A percentile compares a stretch with the other conserved stretches of the same genome.
Conservation (phyloP, 2,113 vertebrate species). For the Lepus europaeus region DNA sequence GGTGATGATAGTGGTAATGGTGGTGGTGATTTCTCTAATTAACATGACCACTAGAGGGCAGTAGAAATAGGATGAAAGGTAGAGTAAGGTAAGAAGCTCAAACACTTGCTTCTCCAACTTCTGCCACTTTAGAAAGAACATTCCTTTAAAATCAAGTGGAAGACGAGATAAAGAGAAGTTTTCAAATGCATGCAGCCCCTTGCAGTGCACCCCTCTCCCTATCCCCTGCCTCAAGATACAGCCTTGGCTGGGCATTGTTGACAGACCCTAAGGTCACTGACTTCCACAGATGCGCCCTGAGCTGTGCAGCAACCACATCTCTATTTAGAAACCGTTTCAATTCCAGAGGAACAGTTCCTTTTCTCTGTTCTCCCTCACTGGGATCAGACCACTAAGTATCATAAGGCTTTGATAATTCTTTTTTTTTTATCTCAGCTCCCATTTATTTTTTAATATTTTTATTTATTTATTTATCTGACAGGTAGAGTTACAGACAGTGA, state of each 20-base stretch:
- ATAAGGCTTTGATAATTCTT: not conserved
- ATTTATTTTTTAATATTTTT: too few relatives aligned
- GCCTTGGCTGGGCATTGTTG: not conserved
- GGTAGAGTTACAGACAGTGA: too few relatives aligned
- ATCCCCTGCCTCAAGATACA: not conserved
- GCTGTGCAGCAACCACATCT: not conserved
- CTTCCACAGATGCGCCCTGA: conserved; percentile 22
- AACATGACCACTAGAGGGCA: conserved; percentile 28
- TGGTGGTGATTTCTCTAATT: not conserved
- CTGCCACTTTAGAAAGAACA: conserved; percentile 31
- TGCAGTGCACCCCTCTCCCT: not conserved
- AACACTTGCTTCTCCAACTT: not conserved
- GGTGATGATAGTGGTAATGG: too few relatives aligned
- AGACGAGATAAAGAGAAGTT: conserved; percentile 27
- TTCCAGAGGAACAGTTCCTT: conserved; percentile 25
- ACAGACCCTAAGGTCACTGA: not conserved
- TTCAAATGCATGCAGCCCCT: not conserved
- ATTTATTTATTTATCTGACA: too few relatives aligned
- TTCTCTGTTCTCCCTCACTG: conserved; percentile 25
- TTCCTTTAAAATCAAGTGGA: not conserved
- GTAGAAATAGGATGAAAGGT: conserved; percentile 17
- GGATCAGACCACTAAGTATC: not conserved
- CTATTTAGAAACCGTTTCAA: not conserved
- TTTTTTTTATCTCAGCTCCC: too few relatives aligned
- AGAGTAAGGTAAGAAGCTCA: conserved; percentile 11